Percentiles rank a stretch among this genome's conserved stretches.
phyloP scores from a whole-genome alignment of 2,797 vertebrate genomes.

The Corythornis leucogaster region DNA sequence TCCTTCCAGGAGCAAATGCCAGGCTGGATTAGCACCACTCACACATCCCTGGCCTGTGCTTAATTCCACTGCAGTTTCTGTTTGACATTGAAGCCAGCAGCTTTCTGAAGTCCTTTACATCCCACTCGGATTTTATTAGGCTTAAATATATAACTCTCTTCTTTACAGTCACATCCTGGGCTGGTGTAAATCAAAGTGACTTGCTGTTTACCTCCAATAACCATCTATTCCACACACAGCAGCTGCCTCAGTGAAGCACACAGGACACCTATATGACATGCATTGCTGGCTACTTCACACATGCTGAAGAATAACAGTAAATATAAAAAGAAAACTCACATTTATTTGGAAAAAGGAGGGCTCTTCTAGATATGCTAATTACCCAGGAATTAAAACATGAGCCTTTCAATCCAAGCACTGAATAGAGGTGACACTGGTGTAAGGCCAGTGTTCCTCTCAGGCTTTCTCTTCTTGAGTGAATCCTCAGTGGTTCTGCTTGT shows the following conservation, averaged over 20 bases:
- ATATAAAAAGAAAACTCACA: not conserved
- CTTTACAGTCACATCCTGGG: not conserved
- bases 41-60: not conserved
- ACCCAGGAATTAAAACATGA: not conserved
- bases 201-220: conserved; percentile 20
- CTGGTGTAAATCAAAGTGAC: not conserved
- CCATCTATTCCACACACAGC: not conserved
- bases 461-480: not conserved
- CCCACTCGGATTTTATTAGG: not conserved
- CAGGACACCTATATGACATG: not conserved
- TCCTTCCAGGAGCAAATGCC: not conserved
- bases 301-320: conserved; percentile 24
- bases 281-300: not conserved
- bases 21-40: not conserved
- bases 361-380: not conserved
- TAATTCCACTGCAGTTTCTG: not conserved
- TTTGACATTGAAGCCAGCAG: not conserved
- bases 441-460: not conserved
- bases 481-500: not conserved
- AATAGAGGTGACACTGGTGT: not conserved
- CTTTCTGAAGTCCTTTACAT: not conserved
- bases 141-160: not conserved
- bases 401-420: not conserved
- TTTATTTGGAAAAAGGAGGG: not conserved
- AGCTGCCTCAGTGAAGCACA: not conserved